Evolutionary conservation across 2,113 vertebrate species (phyloP).

Genomic region (Amphiprion ocellaris): DNA sequence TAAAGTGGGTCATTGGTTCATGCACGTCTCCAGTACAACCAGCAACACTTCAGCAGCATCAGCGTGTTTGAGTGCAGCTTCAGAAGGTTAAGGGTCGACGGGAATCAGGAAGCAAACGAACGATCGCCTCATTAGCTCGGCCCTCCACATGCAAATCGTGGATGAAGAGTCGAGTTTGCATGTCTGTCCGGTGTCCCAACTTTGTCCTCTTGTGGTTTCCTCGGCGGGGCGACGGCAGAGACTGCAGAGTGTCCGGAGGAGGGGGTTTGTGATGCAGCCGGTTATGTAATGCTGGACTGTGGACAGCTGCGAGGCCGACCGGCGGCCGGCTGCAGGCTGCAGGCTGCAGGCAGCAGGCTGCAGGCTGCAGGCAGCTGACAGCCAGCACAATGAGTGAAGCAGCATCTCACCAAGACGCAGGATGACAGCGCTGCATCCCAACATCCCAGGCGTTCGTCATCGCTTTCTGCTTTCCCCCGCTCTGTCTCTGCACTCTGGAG

Average conservation of each 20-base stretch:
- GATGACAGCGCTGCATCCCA: background rate
- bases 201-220: constrained; percentile 55
- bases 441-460: background rate
- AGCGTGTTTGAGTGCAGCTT: constrained; percentile 31
- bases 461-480: background rate
- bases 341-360: constrained; percentile 19
- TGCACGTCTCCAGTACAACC: constrained; percentile 23
- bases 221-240: constrained; percentile 56
- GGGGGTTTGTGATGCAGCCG: constrained; percentile 52
- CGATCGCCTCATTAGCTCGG: constrained; percentile 58
- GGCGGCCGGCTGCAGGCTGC: constrained; percentile 59
- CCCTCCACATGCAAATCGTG: constrained; percentile 26
- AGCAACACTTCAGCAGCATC: constrained; percentile 10
- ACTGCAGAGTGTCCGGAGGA: constrained; percentile 54
- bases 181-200: constrained; percentile 39
- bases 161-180: constrained; percentile 17
- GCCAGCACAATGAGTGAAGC: constrained; percentile 17
- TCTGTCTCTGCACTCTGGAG: too few relatives aligned
- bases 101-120: constrained; percentile 54
- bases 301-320: constrained; percentile 72
- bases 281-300: constrained; percentile 73
- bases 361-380: constrained; percentile 31
- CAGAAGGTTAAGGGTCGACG: constrained; percentile 38
- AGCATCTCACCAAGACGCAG: constrained; percentile 1
- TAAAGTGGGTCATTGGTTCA: constrained; percentile 55